Evolutionary conservation across 2,113 vertebrate species (phyloP).

Genomic region (Bubo blakistoni): DNA sequence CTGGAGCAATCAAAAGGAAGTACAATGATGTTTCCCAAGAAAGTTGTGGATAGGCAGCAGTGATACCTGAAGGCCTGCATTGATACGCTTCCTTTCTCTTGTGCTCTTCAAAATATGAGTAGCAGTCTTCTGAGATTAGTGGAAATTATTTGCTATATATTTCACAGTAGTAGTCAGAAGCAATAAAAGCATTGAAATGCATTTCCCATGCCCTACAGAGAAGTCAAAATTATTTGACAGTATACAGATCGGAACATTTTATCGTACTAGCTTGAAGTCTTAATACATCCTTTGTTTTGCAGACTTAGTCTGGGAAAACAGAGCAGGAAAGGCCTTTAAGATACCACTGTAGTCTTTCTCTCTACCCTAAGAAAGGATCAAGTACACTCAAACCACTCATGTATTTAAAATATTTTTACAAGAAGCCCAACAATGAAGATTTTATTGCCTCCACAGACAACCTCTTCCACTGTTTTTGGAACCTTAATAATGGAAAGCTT

Average conservation of each 20-base stretch:
- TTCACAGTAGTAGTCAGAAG: neutral
- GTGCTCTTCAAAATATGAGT: neutral
- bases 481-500: neutral
- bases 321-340: neutral
- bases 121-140: neutral
- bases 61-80: neutral
- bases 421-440: neutral
- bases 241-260: neutral
- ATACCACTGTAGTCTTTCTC: neutral
- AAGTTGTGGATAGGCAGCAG: neutral
- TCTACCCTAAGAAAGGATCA: neutral
- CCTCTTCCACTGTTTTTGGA: neutral
- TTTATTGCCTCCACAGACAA: neutral
- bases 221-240: neutral
- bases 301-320: neutral
- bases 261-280: neutral
- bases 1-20: neutral
- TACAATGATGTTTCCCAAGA: neutral
- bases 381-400: neutral
- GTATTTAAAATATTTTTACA: neutral
- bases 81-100: neutral
- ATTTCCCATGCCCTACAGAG: neutral
- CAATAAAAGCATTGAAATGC: neutral
- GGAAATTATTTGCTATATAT: neutral
- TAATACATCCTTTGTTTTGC: neutral